Evolutionary conservation across 2,888 invertebrate genomes (phyloP).

Genomic region (Drosophila longiperda): DNA sequence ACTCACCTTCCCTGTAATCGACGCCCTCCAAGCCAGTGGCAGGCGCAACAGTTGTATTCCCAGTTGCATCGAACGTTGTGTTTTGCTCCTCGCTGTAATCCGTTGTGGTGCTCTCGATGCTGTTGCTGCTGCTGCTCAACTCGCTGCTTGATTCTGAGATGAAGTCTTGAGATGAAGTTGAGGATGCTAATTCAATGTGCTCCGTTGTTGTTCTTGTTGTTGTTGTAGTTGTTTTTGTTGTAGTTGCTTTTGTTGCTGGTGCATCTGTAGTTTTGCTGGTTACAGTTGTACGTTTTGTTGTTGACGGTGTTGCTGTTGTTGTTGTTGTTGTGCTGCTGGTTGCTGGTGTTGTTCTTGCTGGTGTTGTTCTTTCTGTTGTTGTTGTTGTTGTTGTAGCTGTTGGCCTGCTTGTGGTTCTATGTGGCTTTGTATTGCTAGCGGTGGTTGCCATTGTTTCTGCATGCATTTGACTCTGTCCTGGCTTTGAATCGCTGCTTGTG

Average conservation of each 20-base stretch:
- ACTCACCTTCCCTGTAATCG: constrained; percentile 84
- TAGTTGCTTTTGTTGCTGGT: constrained; percentile 27
- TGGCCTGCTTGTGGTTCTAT: constrained; percentile 32
- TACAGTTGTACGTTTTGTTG: constrained; percentile 38
- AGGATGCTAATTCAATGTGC: constrained; percentile 59
- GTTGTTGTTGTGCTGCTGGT: constrained; percentile 16
- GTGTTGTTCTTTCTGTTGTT: constrained; percentile 48
- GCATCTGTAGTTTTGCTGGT: constrained; percentile 62
- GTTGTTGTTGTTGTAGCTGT: constrained; percentile 34
- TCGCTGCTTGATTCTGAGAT: constrained; percentile 55
- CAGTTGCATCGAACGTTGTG: constrained; percentile 62
- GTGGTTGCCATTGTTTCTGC: constrained; percentile 29
- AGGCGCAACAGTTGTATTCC: constrained; percentile 75
- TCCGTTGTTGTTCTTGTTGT: constrained; percentile 39
- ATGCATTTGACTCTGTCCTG: constrained; percentile 38
- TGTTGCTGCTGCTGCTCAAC: constrained; percentile 24
- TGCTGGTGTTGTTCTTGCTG: constrained; percentile 31
- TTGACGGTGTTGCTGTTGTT: constrained; percentile 20
- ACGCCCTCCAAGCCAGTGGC: constrained; percentile 83
- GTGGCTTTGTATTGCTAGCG: constrained; percentile 33
- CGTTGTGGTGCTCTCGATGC: constrained; percentile 49
- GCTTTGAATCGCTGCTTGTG: constrained; percentile 59
- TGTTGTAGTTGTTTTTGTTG: constrained; percentile 26
- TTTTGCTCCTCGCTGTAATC: constrained; percentile 63
- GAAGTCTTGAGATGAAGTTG: constrained; percentile 47